Evolutionary conservation across 1,140 invertebrate genomes (phyloP).

Genomic region (Caenorhabditis latens): DNA sequence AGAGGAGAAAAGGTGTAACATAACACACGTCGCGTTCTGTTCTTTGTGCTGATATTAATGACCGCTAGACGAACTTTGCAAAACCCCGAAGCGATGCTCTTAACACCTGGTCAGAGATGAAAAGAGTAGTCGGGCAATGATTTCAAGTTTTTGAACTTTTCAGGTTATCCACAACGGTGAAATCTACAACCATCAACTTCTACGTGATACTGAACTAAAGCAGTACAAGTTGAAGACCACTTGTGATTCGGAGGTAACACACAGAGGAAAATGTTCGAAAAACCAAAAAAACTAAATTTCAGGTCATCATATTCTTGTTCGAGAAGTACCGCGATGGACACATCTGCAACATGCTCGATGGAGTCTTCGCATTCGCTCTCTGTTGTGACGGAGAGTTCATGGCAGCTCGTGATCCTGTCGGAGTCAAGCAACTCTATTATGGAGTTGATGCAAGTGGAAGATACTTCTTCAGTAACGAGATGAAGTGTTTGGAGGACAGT

Average conservation of each 20-base stretch:
- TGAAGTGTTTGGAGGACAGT: conserved; percentile 74
- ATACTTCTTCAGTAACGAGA: conserved; percentile 77
- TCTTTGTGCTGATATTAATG: conserved; percentile 53
- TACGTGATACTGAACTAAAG: conserved; percentile 69
- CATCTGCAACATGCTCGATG: conserved; percentile 74
- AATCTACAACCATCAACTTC: conserved; percentile 74
- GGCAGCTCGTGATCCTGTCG: conserved; percentile 75
- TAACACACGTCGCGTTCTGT: conserved; percentile 40
- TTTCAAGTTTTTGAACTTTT: conserved; percentile 40
- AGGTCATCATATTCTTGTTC: conserved; percentile 73
- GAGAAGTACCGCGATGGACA: conserved; percentile 70
- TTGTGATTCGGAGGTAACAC: conserved; percentile 70
- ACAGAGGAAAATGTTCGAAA: no score
- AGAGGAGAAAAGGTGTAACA: conserved; percentile 6
- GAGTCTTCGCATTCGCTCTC: conserved; percentile 76
- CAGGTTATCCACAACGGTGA: conserved; percentile 78
- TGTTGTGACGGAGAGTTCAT: conserved; percentile 75
- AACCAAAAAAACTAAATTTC: no score
- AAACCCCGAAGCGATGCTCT: background rate
- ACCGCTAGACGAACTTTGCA: conserved; percentile 16
- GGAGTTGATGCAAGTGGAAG: conserved; percentile 72
- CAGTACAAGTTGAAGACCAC: conserved; percentile 65
- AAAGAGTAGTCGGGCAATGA: background rate
- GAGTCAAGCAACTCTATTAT: conserved; percentile 76
- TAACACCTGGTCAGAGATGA: background rate